Percentiles rank a stretch among this genome's conserved stretches.
Conservation (phyloP, 1,140 invertebrate species). For the Dreissena rostriformis region DNA sequence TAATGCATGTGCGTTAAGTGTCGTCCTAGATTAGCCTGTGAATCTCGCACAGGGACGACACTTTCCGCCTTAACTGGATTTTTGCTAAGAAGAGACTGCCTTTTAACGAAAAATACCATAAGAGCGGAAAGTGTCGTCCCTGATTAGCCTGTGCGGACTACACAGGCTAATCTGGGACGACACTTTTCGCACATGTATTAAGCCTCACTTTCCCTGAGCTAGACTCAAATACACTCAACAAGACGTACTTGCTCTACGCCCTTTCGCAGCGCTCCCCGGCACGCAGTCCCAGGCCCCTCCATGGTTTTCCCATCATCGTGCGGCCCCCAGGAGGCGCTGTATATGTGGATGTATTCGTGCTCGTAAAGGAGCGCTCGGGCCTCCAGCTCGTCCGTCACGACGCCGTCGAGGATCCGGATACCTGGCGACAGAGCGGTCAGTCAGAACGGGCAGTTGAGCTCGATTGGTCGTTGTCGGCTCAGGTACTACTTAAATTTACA, state of each 20-base stretch:
- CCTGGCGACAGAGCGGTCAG: constrained; percentile 66
- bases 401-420: constrained; percentile 80
- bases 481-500: too few species aligned
- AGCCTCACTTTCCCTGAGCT: background rate
- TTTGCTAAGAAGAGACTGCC: too few species aligned
- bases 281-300: constrained; percentile 77
- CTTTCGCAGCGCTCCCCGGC: constrained; percentile 72
- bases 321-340: constrained; percentile 82
- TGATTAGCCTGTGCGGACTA: too few species aligned
- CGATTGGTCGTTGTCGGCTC: too few species aligned
- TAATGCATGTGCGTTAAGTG: too few species aligned
- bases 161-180: too few species aligned
- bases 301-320: constrained; percentile 78
- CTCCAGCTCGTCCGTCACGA: constrained; percentile 78
- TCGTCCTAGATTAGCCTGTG: too few species aligned
- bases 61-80: too few species aligned
- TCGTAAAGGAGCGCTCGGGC: constrained; percentile 72
- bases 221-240: background rate
- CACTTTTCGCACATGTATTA: too few species aligned
- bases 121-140: too few species aligned
- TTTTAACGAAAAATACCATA: too few species aligned
- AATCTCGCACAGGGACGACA: too few species aligned
- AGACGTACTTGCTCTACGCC: constrained; percentile 76
- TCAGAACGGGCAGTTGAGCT: background rate
- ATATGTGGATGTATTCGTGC: constrained; percentile 79